phyloP scores from a whole-genome alignment of 2,888 invertebrate genomes.

The Lasioglossum malachurum region DNA sequence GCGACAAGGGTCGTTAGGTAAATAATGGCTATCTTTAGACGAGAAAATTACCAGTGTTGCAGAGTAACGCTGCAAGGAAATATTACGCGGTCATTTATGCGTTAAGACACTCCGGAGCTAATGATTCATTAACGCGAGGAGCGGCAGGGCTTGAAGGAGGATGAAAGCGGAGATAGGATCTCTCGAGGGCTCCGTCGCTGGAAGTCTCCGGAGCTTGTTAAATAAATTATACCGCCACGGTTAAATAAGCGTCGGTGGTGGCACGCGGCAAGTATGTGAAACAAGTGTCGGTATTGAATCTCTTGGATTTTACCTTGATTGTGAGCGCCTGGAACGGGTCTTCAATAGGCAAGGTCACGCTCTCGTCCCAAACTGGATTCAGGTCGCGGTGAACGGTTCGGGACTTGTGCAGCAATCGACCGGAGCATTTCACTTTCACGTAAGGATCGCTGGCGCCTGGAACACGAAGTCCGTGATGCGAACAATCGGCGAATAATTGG shows the following conservation, averaged over 20 bases:
- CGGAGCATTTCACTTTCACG: constrained; percentile 97
- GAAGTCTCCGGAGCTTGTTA: constrained; percentile 6
- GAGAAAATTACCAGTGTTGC: neutral
- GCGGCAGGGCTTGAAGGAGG: neutral
- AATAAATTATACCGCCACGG: constrained; percentile 8
- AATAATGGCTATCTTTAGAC: neutral
- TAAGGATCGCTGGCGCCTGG: constrained; percentile 98
- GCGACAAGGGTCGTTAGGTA: neutral
- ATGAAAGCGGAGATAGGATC: neutral
- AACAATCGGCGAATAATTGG: neutral
- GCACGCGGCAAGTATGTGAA: neutral
- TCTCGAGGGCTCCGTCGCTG: neutral
- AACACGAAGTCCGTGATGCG: constrained; percentile 29
- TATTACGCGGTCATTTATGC: neutral
- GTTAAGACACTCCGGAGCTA: constrained; percentile 11
- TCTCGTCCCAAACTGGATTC: constrained; percentile 99
- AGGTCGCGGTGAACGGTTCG: constrained; percentile 97
- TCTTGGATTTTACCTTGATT: constrained; percentile 89
- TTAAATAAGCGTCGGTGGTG: neutral
- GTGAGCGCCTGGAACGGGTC: constrained; percentile 94
- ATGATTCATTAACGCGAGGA: constrained; percentile 6
- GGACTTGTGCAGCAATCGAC: constrained; percentile 96
- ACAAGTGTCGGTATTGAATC: neutral
- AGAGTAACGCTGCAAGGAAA: constrained; percentile 10
- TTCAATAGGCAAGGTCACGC: constrained; percentile 95